Percentiles rank a stretch among this genome's conserved stretches.
phyloP scores from a whole-genome alignment of 2,797 vertebrate species.

The Myotis findleyi region DNA sequence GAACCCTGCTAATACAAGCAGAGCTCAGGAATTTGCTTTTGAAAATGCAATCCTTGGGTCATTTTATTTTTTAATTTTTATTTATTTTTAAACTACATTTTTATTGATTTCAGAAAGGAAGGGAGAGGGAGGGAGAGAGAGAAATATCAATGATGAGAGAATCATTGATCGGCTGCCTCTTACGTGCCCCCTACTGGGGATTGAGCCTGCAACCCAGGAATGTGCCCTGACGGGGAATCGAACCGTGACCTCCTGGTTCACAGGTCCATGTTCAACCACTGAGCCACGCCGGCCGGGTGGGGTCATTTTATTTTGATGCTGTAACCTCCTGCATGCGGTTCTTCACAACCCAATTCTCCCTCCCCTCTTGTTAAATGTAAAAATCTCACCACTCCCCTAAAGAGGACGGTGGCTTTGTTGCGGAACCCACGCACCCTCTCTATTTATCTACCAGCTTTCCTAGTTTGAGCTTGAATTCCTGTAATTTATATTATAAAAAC shows the following conservation, averaged over 20 bases:
- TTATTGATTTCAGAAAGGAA: not conserved
- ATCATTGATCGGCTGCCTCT: not conserved
- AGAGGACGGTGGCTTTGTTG: not conserved
- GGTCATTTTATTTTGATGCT: slow-evolving; percentile 29
- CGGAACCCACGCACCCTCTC: not conserved
- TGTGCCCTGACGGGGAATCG: not conserved
- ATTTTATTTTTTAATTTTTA: not conserved
- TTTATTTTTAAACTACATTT: not conserved
- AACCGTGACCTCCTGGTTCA: not conserved
- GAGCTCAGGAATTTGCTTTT: not conserved
- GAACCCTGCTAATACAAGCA: not conserved
- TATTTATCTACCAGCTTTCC: slow-evolving; percentile 4
- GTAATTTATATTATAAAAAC: slow-evolving; percentile 48
- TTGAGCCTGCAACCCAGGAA: not conserved
- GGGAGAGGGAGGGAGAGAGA: not conserved
- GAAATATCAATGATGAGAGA: not conserved
- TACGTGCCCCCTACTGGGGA: no score
- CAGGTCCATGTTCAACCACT: not conserved
- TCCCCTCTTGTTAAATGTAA: slow-evolving; percentile 42
- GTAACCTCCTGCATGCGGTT: not conserved
- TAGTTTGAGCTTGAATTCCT: slow-evolving; percentile 46
- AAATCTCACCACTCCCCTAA: not conserved
- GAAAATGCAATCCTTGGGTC: not conserved
- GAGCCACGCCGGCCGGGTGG: not conserved
- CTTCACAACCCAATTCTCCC: not conserved